Percentiles rank a stretch among this genome's conserved stretches.
Conservation (phyloP, 2,797 vertebrate genomes). For the Sebastes itinus region DNA sequence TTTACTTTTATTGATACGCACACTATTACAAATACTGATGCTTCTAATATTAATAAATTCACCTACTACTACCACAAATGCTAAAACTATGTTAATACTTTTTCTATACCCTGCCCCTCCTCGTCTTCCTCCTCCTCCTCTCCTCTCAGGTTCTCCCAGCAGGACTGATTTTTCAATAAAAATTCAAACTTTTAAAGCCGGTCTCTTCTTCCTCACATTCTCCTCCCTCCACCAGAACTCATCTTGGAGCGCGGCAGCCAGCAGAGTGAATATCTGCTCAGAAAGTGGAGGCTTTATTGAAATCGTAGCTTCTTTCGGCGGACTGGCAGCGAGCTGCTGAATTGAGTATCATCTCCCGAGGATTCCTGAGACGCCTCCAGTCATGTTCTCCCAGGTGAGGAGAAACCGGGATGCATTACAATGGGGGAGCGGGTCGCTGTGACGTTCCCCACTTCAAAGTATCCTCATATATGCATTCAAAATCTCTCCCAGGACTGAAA, state of each 20-base stretch:
- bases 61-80: neutral
- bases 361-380: slow-evolving; percentile 51
- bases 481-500: slow-evolving; percentile 8
- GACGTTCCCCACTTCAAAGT: slow-evolving; percentile 39
- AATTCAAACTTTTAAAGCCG: slow-evolving; percentile 40
- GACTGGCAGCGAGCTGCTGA: slow-evolving; percentile 47
- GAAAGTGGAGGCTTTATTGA: slow-evolving; percentile 54
- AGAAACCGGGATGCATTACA: slow-evolving; percentile 20
- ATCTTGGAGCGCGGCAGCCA: slow-evolving; percentile 21
- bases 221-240: slow-evolving; percentile 50
- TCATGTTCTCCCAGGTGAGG: slow-evolving; percentile 53
- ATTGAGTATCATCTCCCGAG: slow-evolving; percentile 64
- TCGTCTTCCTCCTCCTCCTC: neutral
- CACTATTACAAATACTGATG: too few species aligned
- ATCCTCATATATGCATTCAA: neutral
- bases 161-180: slow-evolving; percentile 28
- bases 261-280: slow-evolving; percentile 47
- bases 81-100: neutral
- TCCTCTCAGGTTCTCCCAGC: neutral
- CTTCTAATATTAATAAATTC: neutral
- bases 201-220: slow-evolving; percentile 27
- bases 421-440: neutral
- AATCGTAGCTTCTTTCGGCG: slow-evolving; percentile 23
- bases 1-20: too few species aligned
- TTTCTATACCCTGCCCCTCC: neutral